phyloP scores from a whole-genome alignment of 2,888 invertebrate genomes.

The Clostera curtula region DNA sequence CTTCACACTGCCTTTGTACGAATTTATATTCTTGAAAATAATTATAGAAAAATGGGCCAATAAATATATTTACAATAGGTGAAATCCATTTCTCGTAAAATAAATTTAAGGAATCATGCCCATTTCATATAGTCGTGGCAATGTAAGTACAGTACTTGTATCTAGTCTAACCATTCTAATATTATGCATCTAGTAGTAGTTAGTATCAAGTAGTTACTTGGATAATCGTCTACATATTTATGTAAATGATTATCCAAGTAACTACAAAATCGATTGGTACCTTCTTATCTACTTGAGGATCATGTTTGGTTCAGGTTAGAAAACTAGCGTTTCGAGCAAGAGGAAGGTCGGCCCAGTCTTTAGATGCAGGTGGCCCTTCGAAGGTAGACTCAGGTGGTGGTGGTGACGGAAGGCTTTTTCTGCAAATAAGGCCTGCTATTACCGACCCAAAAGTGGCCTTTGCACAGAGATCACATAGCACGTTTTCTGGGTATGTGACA shows the following conservation, averaged over 20 bases:
- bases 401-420: constrained; percentile 56
- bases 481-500: constrained; percentile 49
- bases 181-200: too few relatives aligned
- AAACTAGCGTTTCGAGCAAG: constrained; percentile 63
- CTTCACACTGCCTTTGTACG: constrained; percentile 58
- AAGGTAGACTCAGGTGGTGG: constrained; percentile 40
- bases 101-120: constrained; percentile 48
- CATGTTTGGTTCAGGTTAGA: constrained; percentile 44
- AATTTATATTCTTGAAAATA: constrained; percentile 49
- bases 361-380: constrained; percentile 50
- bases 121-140: constrained; percentile 61
- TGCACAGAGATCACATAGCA: constrained; percentile 68
- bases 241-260: constrained; percentile 7
- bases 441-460: constrained; percentile 49
- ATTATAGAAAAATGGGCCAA: constrained; percentile 49
- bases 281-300: constrained; percentile 1
- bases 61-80: constrained; percentile 19
- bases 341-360: constrained; percentile 65
- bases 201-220: constrained; percentile 2
- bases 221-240: constrained; percentile 14
- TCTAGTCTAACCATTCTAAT: not conserved
- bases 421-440: constrained; percentile 65
- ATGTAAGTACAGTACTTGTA: constrained; percentile 46
- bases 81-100: constrained; percentile 28
- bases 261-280: not conserved